Percentiles rank a stretch among this genome's conserved stretches.
phyloP scores from a whole-genome alignment of 2,113 vertebrate genomes.

The Stegastes partitus region DNA sequence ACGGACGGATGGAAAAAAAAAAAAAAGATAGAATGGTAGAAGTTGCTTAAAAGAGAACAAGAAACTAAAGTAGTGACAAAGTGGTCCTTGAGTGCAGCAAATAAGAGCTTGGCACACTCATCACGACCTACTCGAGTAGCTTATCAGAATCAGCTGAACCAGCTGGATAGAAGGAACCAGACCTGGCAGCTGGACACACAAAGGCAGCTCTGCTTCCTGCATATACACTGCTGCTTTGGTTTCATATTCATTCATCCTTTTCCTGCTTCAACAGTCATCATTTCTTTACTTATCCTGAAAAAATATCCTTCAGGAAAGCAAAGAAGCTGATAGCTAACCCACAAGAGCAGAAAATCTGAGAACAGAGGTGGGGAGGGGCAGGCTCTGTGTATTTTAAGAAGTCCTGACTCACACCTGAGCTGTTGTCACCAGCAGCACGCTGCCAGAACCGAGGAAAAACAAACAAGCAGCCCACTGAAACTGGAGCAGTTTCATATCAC shows the following conservation, averaged over 20 bases:
- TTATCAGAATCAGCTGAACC: conserved; percentile 33
- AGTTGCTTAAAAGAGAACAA: conserved; percentile 13
- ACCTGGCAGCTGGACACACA: conserved; percentile 24
- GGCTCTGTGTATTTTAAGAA: conserved; percentile 12
- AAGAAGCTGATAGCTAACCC: not conserved
- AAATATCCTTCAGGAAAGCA: not conserved
- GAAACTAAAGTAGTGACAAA: conserved; percentile 39
- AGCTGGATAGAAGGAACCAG: conserved; percentile 15
- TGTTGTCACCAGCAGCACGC: conserved; percentile 29
- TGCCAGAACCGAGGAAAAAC: conserved; percentile 28
- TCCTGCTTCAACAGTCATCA: not conserved
- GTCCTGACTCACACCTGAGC: conserved; percentile 20
- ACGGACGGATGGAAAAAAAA: not conserved
- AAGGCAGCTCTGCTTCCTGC: conserved; percentile 1
- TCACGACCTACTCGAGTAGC: not conserved
- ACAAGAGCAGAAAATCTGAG: not conserved
- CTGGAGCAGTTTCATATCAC: conserved; percentile 14
- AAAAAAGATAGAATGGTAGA: not conserved
- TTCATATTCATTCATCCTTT: not conserved
- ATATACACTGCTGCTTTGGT: conserved; percentile 1
- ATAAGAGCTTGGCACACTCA: conserved; percentile 42
- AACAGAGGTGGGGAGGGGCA: not conserved
- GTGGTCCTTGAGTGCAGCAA: conserved; percentile 17
- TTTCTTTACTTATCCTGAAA: not conserved
- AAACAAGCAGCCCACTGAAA: conserved; percentile 35